phyloP scores from a whole-genome alignment of 2,797 vertebrate genomes.

The Carduelis carduelis region DNA sequence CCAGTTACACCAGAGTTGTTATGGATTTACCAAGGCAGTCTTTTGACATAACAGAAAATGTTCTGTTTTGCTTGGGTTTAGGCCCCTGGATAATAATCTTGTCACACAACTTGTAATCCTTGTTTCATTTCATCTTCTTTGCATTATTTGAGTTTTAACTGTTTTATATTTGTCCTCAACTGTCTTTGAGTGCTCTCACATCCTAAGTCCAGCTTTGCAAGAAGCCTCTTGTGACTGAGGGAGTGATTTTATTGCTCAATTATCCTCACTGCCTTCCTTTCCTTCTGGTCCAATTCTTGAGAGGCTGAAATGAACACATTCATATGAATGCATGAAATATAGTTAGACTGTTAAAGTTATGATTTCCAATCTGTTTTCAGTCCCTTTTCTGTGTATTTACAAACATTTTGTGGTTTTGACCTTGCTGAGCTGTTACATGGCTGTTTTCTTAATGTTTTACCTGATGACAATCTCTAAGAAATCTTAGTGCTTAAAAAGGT shows the following conservation, averaged over 20 bases:
- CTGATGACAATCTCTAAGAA: not conserved
- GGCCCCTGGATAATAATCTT: not conserved
- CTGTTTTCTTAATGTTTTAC: not conserved
- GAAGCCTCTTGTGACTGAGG: not conserved
- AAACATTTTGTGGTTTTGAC: not conserved
- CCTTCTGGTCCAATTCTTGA: not conserved
- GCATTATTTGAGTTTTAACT: not conserved
- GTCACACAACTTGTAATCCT: not conserved
- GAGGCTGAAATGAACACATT: not conserved
- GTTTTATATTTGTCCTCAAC: not conserved
- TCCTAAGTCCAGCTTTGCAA: not conserved
- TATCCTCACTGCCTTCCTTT: not conserved
- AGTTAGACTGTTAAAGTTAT: not conserved
- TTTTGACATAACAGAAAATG: not conserved
- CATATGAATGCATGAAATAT: not conserved
- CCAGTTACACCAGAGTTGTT: not conserved
- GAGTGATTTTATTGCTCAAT: rapidly evolving
- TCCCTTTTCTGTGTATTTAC: not conserved
- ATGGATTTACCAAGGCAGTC: not conserved
- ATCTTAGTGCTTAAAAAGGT: not conserved
- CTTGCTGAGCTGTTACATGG: not conserved
- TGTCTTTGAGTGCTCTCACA: not conserved
- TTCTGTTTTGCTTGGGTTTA: not conserved
- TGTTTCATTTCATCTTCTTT: not conserved
- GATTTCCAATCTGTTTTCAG: not conserved